A percentile compares a stretch with the other conserved stretches of the same genome.
phyloP scores from a whole-genome alignment of 2,113 vertebrate species.

The Madoqua kirkii region DNA sequence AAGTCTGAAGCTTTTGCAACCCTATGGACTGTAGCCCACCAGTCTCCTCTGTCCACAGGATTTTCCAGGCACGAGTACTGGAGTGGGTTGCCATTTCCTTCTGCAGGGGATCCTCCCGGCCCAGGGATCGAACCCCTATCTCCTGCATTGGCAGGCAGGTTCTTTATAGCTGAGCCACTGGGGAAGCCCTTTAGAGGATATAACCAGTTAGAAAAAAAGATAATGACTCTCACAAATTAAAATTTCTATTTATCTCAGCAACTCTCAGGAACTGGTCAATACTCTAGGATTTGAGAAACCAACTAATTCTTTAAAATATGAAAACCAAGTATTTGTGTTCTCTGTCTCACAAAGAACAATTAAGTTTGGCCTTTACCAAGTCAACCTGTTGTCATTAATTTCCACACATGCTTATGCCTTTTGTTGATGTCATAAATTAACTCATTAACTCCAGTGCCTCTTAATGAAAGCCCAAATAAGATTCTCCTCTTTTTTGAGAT shows the following conservation, averaged over 20 bases:
- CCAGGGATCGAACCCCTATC: neutral
- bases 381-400: no score
- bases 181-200: neutral
- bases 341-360: neutral
- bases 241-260: neutral
- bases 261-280: neutral
- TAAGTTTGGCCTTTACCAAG: no score
- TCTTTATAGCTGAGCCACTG: neutral
- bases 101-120: neutral
- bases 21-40: neutral
- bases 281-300: neutral
- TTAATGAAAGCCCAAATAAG: neutral
- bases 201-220: neutral
- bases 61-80: neutral
- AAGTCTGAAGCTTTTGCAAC: neutral
- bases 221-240: neutral
- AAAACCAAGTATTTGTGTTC: neutral
- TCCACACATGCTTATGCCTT: neutral
- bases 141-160: neutral
- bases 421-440: rapidly evolving
- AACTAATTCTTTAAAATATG: neutral
- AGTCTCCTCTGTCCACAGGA: neutral
- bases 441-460: neutral
- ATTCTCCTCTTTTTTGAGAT: no score
- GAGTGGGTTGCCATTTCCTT: neutral